Evolutionary conservation across 2,797 vertebrate genomes (phyloP), one percentile per base, ranked within the genome.

Genomic region (Acanthurus leucopareius): DNA sequence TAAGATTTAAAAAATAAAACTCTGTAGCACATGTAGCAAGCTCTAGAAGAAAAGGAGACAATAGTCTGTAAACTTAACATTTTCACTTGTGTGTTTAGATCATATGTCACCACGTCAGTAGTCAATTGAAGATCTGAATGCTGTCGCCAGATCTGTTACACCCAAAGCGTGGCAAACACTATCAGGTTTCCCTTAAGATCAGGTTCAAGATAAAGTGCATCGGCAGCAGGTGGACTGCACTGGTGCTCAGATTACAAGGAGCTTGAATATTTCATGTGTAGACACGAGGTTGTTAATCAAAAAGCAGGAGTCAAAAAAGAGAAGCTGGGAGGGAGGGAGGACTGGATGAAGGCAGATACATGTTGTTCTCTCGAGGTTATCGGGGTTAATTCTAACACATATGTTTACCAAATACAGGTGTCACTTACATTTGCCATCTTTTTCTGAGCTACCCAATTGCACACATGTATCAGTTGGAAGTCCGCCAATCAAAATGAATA

Each of bases 191-290:
- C 45, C 9, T 61, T 16, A 69, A 66, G 89, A 92, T 93, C 92
- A 73, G 88, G 88, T 91, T 91, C 58, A 83, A 70, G 79, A 77
- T 2, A 38, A 68, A 73, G 58, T 25, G 48, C 57, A 69, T 7
- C 67, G 66, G 69, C 61, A n/a, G 83, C 91, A 92, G 91, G 82
- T 86, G 87, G 85, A 84, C 75, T 32, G 62, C 69, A 66, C 17
- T 0, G 0, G 9, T 0, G 61, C 84, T 94, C 85, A 62, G 44
- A 15, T 94, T 93, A 90, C 92, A 0, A 7, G 32, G 53, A 44
- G 57, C 51, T 28, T 94, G 63, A 95, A 95, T 95, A 93, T 92
- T 95, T 95, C 4, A 95, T 92, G 38, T 59, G 35, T 25, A 44
- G 73, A 79, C 84, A 86, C n/a, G 22, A 9, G 64, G 59, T 54